Evolutionary conservation across 2,797 vertebrate species (phyloP).

Genomic region (Limosa lapponica): DNA sequence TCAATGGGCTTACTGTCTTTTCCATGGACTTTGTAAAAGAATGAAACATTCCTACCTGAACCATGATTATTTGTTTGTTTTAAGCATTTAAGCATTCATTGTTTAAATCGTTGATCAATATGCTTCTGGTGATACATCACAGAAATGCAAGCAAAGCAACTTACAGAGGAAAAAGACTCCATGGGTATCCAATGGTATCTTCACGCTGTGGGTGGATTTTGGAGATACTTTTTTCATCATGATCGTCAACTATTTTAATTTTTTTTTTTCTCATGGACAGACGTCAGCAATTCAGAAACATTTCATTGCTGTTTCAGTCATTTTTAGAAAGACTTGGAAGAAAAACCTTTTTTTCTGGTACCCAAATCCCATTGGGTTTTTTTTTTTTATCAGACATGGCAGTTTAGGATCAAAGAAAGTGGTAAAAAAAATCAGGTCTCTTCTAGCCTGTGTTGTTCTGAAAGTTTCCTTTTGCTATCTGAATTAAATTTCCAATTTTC

Average conservation of each 20-base stretch:
- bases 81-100: background rate
- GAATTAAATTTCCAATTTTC: background rate
- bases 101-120: background rate
- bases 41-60: background rate
- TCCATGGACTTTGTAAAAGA: background rate
- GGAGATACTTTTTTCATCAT: background rate
- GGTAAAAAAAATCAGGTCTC: background rate
- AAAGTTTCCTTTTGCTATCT: background rate
- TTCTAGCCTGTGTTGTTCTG: background rate
- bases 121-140: background rate
- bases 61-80: background rate
- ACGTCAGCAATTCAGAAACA: background rate
- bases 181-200: background rate
- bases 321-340: background rate
- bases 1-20: background rate
- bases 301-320: background rate
- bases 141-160: background rate
- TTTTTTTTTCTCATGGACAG: background rate
- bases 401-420: background rate
- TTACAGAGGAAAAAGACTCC: background rate
- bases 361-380: background rate
- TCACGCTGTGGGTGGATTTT: background rate
- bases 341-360: background rate
- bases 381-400: background rate
- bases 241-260: background rate